Conservation (phyloP, 2,888 invertebrate genomes). For the Cephus spinipes region DNA sequence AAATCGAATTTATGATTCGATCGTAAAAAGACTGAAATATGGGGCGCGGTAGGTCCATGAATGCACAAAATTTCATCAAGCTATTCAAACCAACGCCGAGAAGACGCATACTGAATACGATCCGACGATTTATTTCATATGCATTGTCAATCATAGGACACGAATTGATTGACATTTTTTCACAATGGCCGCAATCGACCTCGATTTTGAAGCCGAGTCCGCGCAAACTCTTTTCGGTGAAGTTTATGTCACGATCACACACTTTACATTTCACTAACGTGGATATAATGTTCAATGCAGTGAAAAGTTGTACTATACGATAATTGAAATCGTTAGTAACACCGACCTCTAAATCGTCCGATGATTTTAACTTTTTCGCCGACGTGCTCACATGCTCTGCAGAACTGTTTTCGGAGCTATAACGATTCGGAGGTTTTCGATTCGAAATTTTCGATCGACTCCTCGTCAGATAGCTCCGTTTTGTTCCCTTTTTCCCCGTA, state of each 20-base stretch:
- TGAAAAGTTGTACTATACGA: conserved; percentile 15
- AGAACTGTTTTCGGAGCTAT: conserved; percentile 25
- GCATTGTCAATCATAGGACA: conserved; percentile 27
- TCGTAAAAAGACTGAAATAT: conserved; percentile 9
- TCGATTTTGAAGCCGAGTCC: conserved; percentile 27
- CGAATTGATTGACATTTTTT: conserved; percentile 23
- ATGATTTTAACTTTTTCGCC: conserved; percentile 26
- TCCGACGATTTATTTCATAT: conserved; percentile 18
- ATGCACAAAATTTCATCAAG: conserved; percentile 16
- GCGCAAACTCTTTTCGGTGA: conserved; percentile 26
- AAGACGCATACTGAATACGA: conserved; percentile 23
- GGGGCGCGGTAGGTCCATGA: conserved; percentile 11
- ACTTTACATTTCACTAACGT: conserved; percentile 26
- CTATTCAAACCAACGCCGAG: conserved; percentile 23
- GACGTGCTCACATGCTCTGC: conserved; percentile 25
- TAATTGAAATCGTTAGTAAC: conserved; percentile 26
- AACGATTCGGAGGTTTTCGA: conserved; percentile 11
- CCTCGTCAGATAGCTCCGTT: conserved; percentile 21
- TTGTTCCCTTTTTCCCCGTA: conserved; percentile 20
- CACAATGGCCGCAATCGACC: conserved; percentile 24
- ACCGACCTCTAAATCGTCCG: conserved; percentile 25
- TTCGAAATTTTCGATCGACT: conserved; percentile 22
- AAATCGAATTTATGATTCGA: conserved; percentile 25
- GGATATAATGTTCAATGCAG: conserved; percentile 22
- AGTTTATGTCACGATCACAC: conserved; percentile 23